Conservation (phyloP, 2,113 vertebrate species). For the Heptranchias perlo region DNA sequence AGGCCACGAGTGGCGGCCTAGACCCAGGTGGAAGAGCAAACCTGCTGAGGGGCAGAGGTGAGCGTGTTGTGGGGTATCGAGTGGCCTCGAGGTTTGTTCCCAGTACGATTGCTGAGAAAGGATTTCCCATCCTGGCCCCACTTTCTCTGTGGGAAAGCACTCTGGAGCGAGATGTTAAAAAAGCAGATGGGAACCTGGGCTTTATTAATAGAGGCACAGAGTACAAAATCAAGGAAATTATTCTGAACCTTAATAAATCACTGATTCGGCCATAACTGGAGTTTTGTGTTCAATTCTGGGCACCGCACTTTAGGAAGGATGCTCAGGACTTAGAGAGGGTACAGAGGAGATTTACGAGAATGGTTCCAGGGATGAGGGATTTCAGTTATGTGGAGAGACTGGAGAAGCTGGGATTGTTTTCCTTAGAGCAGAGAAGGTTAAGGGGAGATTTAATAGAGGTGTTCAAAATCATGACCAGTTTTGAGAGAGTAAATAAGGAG, state of each 20-base stretch:
- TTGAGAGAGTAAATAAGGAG: no score
- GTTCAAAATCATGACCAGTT: no score
- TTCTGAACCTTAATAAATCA: not conserved
- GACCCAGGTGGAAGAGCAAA: not conserved
- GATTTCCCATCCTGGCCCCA: not conserved
- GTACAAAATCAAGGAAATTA: not conserved
- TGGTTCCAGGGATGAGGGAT: no score
- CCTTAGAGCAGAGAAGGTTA: no score
- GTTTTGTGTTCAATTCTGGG: not conserved
- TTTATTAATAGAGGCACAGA: not conserved
- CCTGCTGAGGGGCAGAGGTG: not conserved
- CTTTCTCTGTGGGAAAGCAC: not conserved
- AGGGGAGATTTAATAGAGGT: no score
- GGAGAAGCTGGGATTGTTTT: no score
- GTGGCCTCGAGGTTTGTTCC: not conserved
- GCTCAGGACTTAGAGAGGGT: not conserved
- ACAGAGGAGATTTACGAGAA: no score
- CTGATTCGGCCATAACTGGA: not conserved
- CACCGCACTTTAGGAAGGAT: not conserved
- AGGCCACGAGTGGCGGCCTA: not conserved
- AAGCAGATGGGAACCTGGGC: not conserved
- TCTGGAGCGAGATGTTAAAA: not conserved
- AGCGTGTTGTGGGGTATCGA: not conserved
- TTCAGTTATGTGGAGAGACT: no score
- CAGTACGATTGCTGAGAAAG: not conserved